A percentile compares a stretch with the other conserved stretches of the same genome.
These are phyloP conservation scores for Rhinogobius similis DNA, from an alignment of 2,113 vertebrate species.

Conservation along the genomic window DNA sequence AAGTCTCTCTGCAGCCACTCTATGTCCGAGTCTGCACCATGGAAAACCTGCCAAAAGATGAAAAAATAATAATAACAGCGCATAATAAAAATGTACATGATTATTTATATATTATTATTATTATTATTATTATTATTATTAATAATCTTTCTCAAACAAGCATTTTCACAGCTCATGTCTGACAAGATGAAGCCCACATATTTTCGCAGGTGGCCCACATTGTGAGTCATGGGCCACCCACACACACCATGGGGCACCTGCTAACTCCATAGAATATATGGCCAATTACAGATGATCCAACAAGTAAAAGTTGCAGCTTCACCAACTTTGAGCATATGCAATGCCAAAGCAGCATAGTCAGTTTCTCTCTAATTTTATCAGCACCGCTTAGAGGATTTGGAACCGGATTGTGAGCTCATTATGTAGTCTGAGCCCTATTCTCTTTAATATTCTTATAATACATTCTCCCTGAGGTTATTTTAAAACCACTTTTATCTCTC, in stretches of 20 bases:
- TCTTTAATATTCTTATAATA: background rate
- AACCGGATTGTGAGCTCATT: background rate
- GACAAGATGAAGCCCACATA: constrained; percentile 37
- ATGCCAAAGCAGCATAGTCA: background rate
- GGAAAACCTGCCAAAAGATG: constrained; percentile 83
- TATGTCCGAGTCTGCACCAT: constrained; percentile 93
- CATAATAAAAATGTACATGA: background rate
- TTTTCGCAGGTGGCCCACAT: constrained; percentile 45
- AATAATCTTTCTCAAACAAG: constrained; percentile 16
- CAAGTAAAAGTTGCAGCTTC: constrained; percentile 7
- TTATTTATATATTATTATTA: too few species aligned
- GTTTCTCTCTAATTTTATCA: background rate
- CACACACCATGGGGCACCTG: constrained; percentile 35
- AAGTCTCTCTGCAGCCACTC: constrained; percentile 98
- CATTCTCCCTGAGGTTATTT: background rate
- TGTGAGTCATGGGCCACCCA: constrained; percentile 44
- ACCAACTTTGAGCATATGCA: constrained; percentile 1
- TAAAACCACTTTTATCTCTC: constrained; percentile 12
- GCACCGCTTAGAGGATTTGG: background rate
- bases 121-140: background rate
- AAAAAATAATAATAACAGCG: background rate
- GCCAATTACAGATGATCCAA: constrained; percentile 12
- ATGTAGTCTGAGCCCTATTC: background rate
- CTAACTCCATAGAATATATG: constrained; percentile 26
- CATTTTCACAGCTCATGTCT: constrained; percentile 33